Evolutionary conservation across 2,113 vertebrate species (phyloP).

Genomic region (Zingel zingel): DNA sequence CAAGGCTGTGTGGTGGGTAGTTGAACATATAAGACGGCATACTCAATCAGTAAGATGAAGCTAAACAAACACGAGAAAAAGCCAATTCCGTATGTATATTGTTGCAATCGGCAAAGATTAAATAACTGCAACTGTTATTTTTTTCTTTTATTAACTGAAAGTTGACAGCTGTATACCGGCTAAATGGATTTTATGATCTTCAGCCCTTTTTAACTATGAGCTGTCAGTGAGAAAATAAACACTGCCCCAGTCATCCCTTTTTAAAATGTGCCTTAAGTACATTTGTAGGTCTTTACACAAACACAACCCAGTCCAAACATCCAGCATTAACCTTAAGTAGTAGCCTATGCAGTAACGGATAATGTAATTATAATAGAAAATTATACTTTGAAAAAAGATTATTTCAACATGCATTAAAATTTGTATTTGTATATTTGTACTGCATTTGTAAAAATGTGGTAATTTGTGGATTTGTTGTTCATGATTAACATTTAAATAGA

Average conservation of each 20-base stretch:
- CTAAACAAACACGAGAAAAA: not conserved
- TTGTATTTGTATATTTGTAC: not conserved
- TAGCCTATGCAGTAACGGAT: not conserved
- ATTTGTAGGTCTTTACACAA: not conserved
- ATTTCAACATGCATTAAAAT: not conserved
- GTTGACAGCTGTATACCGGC: not conserved
- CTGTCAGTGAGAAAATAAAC: conserved; percentile 16
- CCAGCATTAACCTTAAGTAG: not conserved
- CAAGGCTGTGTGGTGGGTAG: conserved; percentile 1
- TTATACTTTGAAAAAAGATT: not conserved
- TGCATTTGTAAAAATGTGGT: not conserved
- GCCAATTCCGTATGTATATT: not conserved
- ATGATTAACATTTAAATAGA: not conserved
- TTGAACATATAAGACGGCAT: not conserved
- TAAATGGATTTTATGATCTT: conserved; percentile 4
- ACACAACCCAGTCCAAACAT: not conserved
- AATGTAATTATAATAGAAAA: not conserved
- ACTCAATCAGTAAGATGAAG: not conserved
- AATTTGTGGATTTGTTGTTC: not conserved
- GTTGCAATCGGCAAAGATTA: not conserved
- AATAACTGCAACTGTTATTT: not conserved
- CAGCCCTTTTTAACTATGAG: not conserved
- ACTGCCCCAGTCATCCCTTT: not conserved
- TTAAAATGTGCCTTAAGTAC: not conserved
- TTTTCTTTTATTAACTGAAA: not conserved